A percentile compares a stretch with the other conserved stretches of the same genome.
phyloP scores from a whole-genome alignment of 23 tunicate species.

The Ciona savignyi region DNA sequence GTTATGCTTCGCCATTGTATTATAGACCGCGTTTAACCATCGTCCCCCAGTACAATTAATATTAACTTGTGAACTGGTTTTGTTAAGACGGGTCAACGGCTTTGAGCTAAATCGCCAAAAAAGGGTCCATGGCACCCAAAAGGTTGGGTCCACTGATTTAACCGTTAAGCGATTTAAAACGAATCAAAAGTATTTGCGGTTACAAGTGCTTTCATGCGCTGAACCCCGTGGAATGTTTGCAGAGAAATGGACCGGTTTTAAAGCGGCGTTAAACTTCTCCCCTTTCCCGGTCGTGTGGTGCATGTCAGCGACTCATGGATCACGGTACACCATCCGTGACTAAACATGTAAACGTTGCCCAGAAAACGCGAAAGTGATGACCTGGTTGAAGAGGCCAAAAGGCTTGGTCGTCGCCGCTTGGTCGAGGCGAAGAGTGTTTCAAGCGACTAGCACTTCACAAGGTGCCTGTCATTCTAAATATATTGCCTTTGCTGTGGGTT shows the following conservation, averaged over 20 bases:
- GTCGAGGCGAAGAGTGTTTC: background rate
- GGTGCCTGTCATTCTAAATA: background rate
- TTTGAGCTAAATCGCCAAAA: no score
- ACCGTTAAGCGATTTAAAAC: no score
- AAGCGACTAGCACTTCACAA: background rate
- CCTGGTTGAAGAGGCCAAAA: background rate
- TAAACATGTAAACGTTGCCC: background rate
- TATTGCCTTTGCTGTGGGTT: background rate
- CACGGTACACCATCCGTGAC: background rate
- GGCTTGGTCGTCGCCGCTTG: background rate
- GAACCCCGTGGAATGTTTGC: background rate
- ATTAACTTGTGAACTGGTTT: no score
- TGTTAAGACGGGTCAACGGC: no score
- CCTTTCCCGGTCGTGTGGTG: background rate
- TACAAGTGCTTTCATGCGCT: background rate
- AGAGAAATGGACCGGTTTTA: background rate
- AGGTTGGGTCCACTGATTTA: no score
- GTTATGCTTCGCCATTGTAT: no score
- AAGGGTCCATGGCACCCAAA: no score
- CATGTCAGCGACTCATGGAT: background rate
- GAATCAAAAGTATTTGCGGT: background rate
- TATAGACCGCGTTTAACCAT: no score
- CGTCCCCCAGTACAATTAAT: no score
- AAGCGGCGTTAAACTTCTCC: background rate
- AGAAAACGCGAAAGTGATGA: background rate